Conservation (phyloP, 2,113 vertebrate genomes). For the Agapornis roseicollis region DNA sequence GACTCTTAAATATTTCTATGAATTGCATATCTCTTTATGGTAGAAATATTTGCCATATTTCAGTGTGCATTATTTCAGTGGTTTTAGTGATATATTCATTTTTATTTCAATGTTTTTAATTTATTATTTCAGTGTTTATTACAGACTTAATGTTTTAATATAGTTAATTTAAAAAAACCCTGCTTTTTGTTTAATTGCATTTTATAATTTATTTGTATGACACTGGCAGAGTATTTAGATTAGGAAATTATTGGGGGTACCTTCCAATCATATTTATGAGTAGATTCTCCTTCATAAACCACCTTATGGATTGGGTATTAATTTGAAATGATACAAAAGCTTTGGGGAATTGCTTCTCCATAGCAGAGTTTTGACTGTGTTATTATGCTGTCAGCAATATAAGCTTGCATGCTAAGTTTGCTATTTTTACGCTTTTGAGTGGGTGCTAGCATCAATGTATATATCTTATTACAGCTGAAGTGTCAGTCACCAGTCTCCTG, state of each 20-base stretch:
- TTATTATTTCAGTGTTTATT: not conserved
- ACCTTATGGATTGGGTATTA: not conserved
- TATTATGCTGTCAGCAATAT: conserved; percentile 12
- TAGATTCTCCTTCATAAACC: not conserved
- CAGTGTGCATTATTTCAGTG: not conserved
- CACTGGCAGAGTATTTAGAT: not conserved
- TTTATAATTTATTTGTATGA: conserved; percentile 31
- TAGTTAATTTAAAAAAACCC: not conserved
- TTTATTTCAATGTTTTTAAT: not conserved
- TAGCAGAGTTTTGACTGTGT: not conserved
- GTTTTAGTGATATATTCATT: not conserved
- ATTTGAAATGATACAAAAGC: not conserved
- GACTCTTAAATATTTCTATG: not conserved
- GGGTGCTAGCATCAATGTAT: not conserved
- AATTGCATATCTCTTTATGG: not conserved
- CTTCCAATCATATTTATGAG: not conserved
- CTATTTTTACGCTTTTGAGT: conserved; percentile 17
- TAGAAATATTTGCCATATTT: not conserved
- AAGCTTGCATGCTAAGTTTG: not conserved
- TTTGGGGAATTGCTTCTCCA: not conserved
- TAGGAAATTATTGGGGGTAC: not conserved
- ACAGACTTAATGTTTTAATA: not conserved
- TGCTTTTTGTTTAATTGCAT: not conserved
- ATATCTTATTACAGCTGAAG: not conserved
- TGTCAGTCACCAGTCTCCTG: not conserved